Conservation (phyloP, 2,888 invertebrate species). For the Dryobota labecula region DNA sequence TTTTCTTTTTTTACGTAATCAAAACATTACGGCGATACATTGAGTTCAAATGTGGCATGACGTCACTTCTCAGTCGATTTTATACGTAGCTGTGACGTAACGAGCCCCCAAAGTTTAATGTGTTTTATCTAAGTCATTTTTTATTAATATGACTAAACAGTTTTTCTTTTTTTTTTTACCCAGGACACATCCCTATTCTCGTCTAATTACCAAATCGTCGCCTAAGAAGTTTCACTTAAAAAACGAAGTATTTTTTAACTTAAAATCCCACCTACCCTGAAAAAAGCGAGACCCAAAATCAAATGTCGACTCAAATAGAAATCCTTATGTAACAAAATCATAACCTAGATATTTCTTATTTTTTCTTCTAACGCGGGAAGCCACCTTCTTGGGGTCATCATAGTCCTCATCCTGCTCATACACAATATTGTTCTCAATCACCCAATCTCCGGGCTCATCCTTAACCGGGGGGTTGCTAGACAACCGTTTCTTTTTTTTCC, state of each 20-base stretch:
- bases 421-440: slow-evolving; percentile 79
- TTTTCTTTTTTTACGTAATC: too few relatives aligned
- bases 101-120: too few relatives aligned
- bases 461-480: slow-evolving; percentile 68
- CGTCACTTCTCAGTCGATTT: too few relatives aligned
- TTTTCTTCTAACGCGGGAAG: slow-evolving; percentile 84
- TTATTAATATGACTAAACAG: too few relatives aligned
- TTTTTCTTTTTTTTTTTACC: too few relatives aligned
- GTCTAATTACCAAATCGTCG: too few relatives aligned
- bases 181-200: too few relatives aligned
- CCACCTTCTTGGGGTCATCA: slow-evolving; percentile 81
- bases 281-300: slow-evolving; percentile 52
- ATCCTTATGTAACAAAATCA: slow-evolving; percentile 84
- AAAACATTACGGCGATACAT: too few relatives aligned
- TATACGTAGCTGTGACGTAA: too few relatives aligned
- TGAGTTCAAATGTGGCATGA: too few relatives aligned
- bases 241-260: neutral
- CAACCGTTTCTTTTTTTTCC: slow-evolving; percentile 77
- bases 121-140: too few relatives aligned
- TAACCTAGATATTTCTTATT: slow-evolving; percentile 88
- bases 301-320: slow-evolving; percentile 88
- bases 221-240: too few relatives aligned
- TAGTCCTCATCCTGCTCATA: slow-evolving; percentile 84
- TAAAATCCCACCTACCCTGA: slow-evolving; percentile 19
- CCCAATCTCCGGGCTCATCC: slow-evolving; percentile 80